A percentile compares a stretch with the other conserved stretches of the same genome.
phyloP scores from a whole-genome alignment of 2,797 vertebrate species.

The Spea hammondii region DNA sequence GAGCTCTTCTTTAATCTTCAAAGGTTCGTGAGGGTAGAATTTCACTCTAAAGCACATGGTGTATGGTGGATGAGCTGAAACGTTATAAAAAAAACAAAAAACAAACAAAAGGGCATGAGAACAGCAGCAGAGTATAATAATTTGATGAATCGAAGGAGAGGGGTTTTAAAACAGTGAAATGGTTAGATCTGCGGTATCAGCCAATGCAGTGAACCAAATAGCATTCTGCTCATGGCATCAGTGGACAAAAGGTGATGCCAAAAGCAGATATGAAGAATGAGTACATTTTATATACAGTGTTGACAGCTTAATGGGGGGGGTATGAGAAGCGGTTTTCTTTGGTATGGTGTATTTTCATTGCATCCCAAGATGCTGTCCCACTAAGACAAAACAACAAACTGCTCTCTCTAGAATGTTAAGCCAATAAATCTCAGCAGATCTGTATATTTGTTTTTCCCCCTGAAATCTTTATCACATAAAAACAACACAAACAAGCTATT shows the following conservation, averaged over 20 bases:
- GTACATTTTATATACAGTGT: neutral
- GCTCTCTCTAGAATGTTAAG: no score
- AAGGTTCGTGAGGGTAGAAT: slow-evolving; percentile 95
- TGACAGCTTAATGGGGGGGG: neutral
- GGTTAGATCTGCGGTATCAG: slow-evolving; percentile 28
- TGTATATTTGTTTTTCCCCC: no score
- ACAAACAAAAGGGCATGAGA: slow-evolving; percentile 68
- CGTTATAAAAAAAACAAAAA: slow-evolving; percentile 61
- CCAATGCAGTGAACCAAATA: slow-evolving; percentile 45
- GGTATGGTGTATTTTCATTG: no score
- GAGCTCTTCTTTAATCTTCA: slow-evolving; percentile 99
- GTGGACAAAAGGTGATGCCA: slow-evolving; percentile 17
- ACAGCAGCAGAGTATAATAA: slow-evolving; percentile 58
- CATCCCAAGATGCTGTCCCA: no score
- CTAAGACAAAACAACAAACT: no score
- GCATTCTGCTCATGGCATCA: slow-evolving; percentile 6
- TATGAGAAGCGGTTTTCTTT: no score
- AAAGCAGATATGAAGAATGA: slow-evolving; percentile 19
- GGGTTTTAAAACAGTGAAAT: slow-evolving; percentile 26
- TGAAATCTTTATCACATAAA: no score
- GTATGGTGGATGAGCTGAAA: slow-evolving; percentile 93
- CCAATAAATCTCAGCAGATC: no score
- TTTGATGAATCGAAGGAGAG: slow-evolving; percentile 46
- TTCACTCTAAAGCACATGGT: slow-evolving; percentile 99
- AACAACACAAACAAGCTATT: no score